These are phyloP conservation scores for Serrognathus titanus DNA, from an alignment of 2,888 invertebrate genomes.

Conservation along the genomic window DNA sequence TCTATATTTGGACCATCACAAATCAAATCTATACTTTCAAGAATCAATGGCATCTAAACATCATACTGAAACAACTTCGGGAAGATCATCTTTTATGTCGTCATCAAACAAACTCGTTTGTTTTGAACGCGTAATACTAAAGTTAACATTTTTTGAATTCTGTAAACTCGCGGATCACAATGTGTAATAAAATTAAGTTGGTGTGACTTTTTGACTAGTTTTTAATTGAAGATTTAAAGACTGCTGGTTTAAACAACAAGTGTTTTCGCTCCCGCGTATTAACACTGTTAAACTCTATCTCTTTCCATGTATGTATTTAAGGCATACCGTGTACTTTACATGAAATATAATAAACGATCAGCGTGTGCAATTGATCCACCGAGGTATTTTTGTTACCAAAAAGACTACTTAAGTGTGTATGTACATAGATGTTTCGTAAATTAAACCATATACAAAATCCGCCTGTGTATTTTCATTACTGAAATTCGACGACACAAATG, in stretches of 20 bases:
- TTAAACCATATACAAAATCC: slow-evolving; percentile 11
- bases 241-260: neutral
- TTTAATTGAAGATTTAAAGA: too few relatives aligned
- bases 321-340: neutral
- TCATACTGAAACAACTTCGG: too few relatives aligned
- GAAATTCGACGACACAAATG: neutral
- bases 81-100: too few relatives aligned
- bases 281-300: neutral
- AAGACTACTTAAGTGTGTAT: neutral
- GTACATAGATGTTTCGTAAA: slow-evolving; percentile 8
- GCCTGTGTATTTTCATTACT: slow-evolving; percentile 3
- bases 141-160: too few relatives aligned
- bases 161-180: too few relatives aligned
- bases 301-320: neutral
- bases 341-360: neutral
- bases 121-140: too few relatives aligned
- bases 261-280: neutral
- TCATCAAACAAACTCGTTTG: too few relatives aligned
- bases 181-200: too few relatives aligned
- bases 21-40: too few relatives aligned
- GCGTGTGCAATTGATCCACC: neutral
- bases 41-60: too few relatives aligned
- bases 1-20: too few relatives aligned
- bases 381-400: slow-evolving; percentile 1
- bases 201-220: too few relatives aligned